These are phyloP conservation scores for Threskiornis aethiopicus DNA, from an alignment of 2,797 vertebrate species.

Conservation along the genomic window DNA sequence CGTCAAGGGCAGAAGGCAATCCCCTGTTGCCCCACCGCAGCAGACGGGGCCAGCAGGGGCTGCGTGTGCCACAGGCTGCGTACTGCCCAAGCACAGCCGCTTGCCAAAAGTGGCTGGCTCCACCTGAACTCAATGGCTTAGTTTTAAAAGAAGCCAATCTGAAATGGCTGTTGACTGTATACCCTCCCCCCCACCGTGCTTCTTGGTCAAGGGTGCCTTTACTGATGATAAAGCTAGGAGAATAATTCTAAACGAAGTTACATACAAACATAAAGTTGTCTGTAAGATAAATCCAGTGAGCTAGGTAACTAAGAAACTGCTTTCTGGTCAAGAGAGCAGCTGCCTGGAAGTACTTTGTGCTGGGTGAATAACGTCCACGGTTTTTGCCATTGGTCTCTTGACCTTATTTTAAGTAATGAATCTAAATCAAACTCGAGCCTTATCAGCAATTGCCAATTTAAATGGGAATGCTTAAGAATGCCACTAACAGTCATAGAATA, in stretches of 20 bases:
- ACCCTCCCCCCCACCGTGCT: not conserved
- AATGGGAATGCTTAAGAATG: not conserved
- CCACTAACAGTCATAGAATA: not conserved
- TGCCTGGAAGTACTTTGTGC: not conserved
- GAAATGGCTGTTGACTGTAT: not conserved
- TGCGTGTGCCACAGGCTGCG: accelerated
- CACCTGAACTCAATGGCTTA: not conserved
- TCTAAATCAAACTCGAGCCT: not conserved
- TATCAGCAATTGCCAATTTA: not conserved
- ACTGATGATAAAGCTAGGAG: not conserved
- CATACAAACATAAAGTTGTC: not conserved
- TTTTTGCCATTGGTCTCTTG: not conserved
- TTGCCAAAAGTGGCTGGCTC: not conserved
- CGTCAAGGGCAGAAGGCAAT: not conserved
- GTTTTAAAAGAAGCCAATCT: accelerated
- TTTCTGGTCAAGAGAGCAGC: not conserved
- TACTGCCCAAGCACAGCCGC: not conserved
- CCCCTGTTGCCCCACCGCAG: not conserved
- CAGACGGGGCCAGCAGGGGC: not conserved
- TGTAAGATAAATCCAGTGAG: not conserved
- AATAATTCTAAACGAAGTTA: not conserved
- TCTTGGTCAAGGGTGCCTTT: not conserved
- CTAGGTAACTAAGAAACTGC: not conserved
- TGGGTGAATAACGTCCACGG: not conserved
- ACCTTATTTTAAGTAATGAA: not conserved